Evolutionary conservation across 2,113 vertebrate genomes (phyloP).

Genomic region (Protomyctophum bolini): DNA sequence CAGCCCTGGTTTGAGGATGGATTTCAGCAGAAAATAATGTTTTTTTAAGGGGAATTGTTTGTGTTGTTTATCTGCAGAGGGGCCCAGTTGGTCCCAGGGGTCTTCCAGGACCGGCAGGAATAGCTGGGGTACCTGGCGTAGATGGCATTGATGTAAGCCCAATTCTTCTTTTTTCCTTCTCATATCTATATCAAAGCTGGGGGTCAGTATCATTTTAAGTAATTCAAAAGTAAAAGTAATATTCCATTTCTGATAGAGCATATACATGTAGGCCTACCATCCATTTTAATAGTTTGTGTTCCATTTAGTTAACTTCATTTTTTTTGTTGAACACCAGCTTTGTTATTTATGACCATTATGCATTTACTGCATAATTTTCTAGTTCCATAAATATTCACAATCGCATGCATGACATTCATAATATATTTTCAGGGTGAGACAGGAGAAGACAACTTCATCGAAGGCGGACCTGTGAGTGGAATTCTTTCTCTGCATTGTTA

Average conservation of each 20-base stretch:
- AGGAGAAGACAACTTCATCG: slow-evolving; percentile 83
- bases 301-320: neutral
- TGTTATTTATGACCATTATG: neutral
- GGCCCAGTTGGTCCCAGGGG: slow-evolving; percentile 85
- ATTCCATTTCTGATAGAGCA: neutral
- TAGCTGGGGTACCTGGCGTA: slow-evolving; percentile 89
- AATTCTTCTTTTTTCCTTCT: neutral
- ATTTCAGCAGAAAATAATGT: slow-evolving; percentile 22
- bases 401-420: neutral
- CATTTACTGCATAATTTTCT: too few species aligned
- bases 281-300: neutral
- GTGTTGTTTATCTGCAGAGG: slow-evolving; percentile 79
- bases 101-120: slow-evolving; percentile 81
- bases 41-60: slow-evolving; percentile 10
- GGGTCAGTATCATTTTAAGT: neutral
- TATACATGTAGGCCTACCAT: neutral
- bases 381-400: too few species aligned
- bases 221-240: too few species aligned
- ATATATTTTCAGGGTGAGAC: slow-evolving; percentile 85
- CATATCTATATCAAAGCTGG: neutral
- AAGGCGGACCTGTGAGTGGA: slow-evolving; percentile 84
- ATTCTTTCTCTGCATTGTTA: neutral
- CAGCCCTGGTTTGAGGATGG: slow-evolving; percentile 27
- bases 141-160: slow-evolving; percentile 95
- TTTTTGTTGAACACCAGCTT: neutral